These are phyloP conservation scores for Zelostemma sp. DNA, from an alignment of 1,140 invertebrate genomes.

Conservation along the genomic window DNA sequence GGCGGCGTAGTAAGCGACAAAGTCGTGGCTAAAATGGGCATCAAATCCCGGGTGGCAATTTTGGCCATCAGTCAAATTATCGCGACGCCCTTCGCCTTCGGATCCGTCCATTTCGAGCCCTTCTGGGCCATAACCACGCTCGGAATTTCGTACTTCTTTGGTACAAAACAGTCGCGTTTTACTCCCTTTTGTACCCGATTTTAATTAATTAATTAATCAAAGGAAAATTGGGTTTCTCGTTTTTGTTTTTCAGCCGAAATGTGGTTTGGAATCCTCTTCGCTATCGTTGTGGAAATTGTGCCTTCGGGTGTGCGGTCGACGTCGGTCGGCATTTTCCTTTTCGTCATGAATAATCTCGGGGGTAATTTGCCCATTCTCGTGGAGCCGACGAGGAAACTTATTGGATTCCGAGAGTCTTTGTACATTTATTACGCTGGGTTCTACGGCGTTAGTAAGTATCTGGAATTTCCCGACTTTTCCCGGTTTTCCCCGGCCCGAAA, in stretches of 20 bases:
- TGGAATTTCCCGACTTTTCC: conserved; percentile 8
- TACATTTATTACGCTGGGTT: conserved; percentile 90
- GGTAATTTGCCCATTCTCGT: conserved; percentile 91
- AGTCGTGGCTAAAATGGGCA: conserved; percentile 88
- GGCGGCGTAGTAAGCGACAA: conserved; percentile 92
- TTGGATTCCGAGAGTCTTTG: conserved; percentile 85
- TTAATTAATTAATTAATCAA: conserved; percentile 14
- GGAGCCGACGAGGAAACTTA: conserved; percentile 83
- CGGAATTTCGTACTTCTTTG: conserved; percentile 87
- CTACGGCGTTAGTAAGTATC: conserved; percentile 83
- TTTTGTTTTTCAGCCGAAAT: conserved; percentile 81
- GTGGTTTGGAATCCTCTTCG: conserved; percentile 94
- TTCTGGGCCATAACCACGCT: conserved; percentile 88
- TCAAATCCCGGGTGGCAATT: conserved; percentile 86
- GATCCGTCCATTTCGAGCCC: conserved; percentile 87
- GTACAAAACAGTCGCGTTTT: too few species aligned
- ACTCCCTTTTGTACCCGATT: too few species aligned
- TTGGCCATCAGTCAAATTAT: conserved; percentile 87
- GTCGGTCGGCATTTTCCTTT: conserved; percentile 87
- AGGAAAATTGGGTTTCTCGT: too few species aligned
- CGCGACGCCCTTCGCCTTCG: conserved; percentile 89
- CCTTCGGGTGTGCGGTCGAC: conserved; percentile 84
- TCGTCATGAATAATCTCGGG: conserved; percentile 94
- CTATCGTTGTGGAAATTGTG: conserved; percentile 89
- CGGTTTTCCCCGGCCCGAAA: too few species aligned